Evolutionary conservation across 2,888 invertebrate species (phyloP).

Genomic region (Philopedon plagiatum): DNA sequence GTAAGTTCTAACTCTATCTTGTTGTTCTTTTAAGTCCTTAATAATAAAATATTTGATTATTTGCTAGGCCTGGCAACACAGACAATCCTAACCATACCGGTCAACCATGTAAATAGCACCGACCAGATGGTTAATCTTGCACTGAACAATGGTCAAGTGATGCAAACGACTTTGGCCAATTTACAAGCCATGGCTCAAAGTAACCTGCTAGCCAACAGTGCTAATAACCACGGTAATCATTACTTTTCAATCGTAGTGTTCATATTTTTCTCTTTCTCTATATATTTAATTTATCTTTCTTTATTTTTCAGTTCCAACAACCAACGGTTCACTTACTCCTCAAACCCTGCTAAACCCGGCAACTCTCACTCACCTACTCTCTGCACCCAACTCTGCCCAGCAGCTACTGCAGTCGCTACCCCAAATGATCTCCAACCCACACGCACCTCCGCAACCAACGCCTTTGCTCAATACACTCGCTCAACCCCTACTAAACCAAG

Average conservation of each 20-base stretch:
- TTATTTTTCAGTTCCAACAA: conserved; percentile 63
- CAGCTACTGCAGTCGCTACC: conserved; percentile 80
- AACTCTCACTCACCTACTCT: conserved; percentile 80
- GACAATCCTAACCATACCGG: conserved; percentile 95
- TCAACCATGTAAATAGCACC: conserved; percentile 85
- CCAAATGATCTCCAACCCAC: conserved; percentile 71
- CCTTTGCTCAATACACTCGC: conserved; percentile 63
- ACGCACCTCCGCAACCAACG: conserved; percentile 56
- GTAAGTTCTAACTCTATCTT: no score
- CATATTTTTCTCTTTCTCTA: neutral
- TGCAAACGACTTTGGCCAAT: conserved; percentile 86
- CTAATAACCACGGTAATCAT: conserved; percentile 67
- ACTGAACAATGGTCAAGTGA: conserved; percentile 88
- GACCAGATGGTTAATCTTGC: conserved; percentile 85
- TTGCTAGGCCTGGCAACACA: conserved; percentile 90
- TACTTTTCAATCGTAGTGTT: neutral
- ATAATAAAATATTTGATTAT: neutral
- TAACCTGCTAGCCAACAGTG: conserved; percentile 70
- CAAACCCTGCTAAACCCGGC: conserved; percentile 77
- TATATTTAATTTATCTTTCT: neutral
- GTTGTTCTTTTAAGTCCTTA: no score
- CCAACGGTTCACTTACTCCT: conserved; percentile 76
- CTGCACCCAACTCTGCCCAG: conserved; percentile 82
- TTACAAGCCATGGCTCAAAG: conserved; percentile 83
- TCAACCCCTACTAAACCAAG: conserved; percentile 58